Evolutionary conservation across 2,888 invertebrate genomes (phyloP), one percentile per base, ranked within the genome.

Genomic region (Torymus tubicola): DNA sequence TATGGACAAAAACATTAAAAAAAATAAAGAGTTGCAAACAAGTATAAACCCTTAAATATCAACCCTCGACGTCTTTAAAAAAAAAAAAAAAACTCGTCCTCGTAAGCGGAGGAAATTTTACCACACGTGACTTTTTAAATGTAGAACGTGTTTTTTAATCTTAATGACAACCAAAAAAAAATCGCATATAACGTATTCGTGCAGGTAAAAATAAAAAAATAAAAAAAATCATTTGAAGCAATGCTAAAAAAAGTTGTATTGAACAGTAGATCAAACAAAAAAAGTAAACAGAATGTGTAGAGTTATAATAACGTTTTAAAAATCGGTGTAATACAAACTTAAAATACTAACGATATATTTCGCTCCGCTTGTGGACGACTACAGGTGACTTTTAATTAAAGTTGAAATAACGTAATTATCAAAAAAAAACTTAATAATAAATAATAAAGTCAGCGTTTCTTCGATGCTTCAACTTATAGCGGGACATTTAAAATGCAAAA

Each of bases 321-420:
- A 42, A 68, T 79, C 75, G 64, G 60, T 76, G 81, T 79, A 60
- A 68, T 72, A 71, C 65, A 72, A 60, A 75, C 58, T 42, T 42
- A 42, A 42, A 42, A 42, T 64, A 61, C 57, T 67, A 57, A 57
- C 53, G 31, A 72, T 72, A 42, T 42, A 75, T 71, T 82, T 79
- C 77, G 60, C 73, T 82, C 79, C 73, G 79, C 75, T 77, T 82
- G 61, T 79, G 76, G 61, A 79, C 52, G 69, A 71, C 60, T 79
- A 79, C 63, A 42, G 65, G 24, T 65, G 52, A 74, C 58, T 71
- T 81, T 74, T 78, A 61, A 72, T 72, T 42, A 58, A 53, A 71
- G 63, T 55, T 21, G 72, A 81, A 81, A 73, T 72, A 63, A 71
- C 68, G 42, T 42, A 42, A 42, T 42, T 42, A 42, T 8, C 42